These are phyloP conservation scores for Drepana arcuata DNA, from an alignment of 1,140 invertebrate species.

Conservation along the genomic window DNA sequence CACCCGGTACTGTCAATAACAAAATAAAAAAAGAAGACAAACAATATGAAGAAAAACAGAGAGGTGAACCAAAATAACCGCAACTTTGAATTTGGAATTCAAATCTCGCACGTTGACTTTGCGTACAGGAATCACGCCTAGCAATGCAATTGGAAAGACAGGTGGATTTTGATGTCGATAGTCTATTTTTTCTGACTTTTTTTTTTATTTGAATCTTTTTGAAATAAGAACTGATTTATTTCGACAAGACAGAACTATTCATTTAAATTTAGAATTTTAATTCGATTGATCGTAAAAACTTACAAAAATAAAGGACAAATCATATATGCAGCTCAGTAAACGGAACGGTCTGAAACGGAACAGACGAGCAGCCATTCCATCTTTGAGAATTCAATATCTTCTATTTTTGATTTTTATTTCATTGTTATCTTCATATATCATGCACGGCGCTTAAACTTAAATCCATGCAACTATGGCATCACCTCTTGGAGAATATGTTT, in stretches of 20 bases:
- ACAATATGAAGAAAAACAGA: slow-evolving; percentile 68
- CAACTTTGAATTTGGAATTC: slow-evolving; percentile 68
- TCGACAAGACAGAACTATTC: background rate
- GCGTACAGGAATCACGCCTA: background rate
- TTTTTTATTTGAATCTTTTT: too few species aligned
- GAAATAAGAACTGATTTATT: too few species aligned
- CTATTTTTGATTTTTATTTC: background rate
- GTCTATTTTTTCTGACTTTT: too few species aligned
- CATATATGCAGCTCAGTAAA: too few species aligned
- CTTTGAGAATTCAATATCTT: background rate
- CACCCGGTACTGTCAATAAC: slow-evolving; percentile 39
- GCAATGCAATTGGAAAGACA: background rate
- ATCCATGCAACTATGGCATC: slow-evolving; percentile 7
- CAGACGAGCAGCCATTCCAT: too few species aligned
- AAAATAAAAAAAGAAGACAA: slow-evolving; percentile 64
- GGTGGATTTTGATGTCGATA: background rate
- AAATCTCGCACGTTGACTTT: slow-evolving; percentile 67
- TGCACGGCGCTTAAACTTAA: background rate
- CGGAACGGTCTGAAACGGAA: too few species aligned
- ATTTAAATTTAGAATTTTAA: background rate
- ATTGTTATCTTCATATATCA: background rate
- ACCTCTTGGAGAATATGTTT: slow-evolving; percentile 41
- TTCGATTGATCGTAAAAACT: background rate
- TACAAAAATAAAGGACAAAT: background rate
- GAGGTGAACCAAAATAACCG: slow-evolving; percentile 60